Conservation (phyloP, 2,797 vertebrate genomes). For the Lagorchestes hirsutus region DNA sequence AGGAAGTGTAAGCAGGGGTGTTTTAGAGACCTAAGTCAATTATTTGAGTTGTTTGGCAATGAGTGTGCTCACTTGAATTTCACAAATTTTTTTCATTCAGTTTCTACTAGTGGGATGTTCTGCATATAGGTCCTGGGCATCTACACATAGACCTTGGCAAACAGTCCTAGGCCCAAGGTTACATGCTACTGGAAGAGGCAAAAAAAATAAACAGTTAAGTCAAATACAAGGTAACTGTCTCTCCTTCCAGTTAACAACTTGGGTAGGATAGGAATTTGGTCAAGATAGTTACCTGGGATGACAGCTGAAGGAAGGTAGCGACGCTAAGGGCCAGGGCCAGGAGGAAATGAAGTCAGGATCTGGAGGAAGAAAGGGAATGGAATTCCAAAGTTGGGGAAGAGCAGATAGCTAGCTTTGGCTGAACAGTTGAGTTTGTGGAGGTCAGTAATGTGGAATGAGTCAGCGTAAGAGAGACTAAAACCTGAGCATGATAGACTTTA, state of each 20-base stretch:
- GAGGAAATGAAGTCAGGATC: neutral
- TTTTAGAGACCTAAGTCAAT: neutral
- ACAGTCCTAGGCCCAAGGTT: neutral
- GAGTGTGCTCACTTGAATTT: neutral
- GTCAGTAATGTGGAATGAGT: neutral
- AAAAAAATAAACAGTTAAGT: neutral
- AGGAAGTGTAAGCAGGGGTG: neutral
- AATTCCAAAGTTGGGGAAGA: neutral
- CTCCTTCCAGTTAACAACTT: neutral
- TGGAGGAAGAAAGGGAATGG: neutral
- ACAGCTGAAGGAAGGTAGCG: neutral
- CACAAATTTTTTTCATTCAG: neutral
- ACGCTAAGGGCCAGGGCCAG: neutral
- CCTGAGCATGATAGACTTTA: neutral
- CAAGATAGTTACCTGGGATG: neutral
- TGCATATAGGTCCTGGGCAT: neutral
- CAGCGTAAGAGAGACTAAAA: neutral
- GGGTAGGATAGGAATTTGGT: neutral
- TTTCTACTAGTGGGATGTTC: neutral
- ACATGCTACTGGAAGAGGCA: neutral
- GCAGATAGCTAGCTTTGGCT: neutral
- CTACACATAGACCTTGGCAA: neutral
- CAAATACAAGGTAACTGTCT: neutral
- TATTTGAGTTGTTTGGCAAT: conserved; percentile 7
- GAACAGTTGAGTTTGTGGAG: neutral